Evolutionary conservation across 2,797 vertebrate genomes (phyloP).

Genomic region (Kryptopterus vitreolus): DNA sequence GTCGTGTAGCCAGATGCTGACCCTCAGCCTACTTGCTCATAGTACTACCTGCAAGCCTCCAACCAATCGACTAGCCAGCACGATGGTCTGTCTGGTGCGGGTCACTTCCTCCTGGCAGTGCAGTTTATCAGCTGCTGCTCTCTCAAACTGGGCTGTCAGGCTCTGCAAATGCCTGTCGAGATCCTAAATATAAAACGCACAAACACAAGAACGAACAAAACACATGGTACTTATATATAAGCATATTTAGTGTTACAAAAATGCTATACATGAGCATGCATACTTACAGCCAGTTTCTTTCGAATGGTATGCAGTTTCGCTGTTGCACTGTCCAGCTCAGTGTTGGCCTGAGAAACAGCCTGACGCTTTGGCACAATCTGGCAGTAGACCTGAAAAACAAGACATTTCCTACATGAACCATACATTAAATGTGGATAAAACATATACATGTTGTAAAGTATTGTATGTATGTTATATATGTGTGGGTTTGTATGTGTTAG

Average conservation of each 20-base stretch:
- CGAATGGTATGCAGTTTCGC: constrained; percentile 76
- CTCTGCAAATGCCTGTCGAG: constrained; percentile 75
- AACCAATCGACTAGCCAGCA: constrained; percentile 79
- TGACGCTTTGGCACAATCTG: constrained; percentile 80
- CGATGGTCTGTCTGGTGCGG: constrained; percentile 74
- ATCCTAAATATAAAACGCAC: constrained; percentile 66
- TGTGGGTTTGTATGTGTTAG: no score
- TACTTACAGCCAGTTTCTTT: constrained; percentile 78
- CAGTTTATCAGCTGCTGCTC: constrained; percentile 77
- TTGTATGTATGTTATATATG: no score
- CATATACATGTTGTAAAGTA: no score
- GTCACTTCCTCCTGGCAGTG: constrained; percentile 80
- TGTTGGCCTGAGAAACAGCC: constrained; percentile 75
- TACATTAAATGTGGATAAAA: no score
- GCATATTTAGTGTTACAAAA: not conserved
- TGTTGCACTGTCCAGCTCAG: constrained; percentile 76
- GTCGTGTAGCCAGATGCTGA: constrained; percentile 45
- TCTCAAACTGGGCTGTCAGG: constrained; percentile 79
- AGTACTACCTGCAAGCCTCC: constrained; percentile 78
- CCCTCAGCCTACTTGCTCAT: constrained; percentile 57
- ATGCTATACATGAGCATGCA: not conserved
- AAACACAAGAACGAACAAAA: constrained; percentile 3
- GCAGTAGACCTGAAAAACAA: constrained; percentile 58
- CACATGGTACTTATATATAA: not conserved
- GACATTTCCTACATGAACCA: no score